phyloP scores from a whole-genome alignment of 2,888 invertebrate genomes.

The Cephus pygmeus region DNA sequence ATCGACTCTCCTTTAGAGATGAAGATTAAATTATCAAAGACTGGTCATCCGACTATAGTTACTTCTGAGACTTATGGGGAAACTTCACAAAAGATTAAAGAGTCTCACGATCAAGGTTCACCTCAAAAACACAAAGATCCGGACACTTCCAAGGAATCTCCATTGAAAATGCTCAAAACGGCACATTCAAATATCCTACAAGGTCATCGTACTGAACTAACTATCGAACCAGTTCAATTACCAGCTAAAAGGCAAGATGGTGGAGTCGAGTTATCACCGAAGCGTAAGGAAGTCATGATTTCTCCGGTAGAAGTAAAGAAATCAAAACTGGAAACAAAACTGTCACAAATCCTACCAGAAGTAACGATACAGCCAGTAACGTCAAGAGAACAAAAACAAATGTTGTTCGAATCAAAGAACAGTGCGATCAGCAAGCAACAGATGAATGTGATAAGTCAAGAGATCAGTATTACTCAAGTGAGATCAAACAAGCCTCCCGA shows the following conservation, averaged over 20 bases:
- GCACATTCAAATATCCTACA: constrained; percentile 41
- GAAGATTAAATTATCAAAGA: constrained; percentile 60
- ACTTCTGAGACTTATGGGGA: constrained; percentile 45
- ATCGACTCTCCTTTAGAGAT: constrained; percentile 48
- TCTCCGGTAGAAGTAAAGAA: constrained; percentile 59
- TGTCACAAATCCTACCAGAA: constrained; percentile 58
- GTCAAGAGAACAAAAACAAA: constrained; percentile 39
- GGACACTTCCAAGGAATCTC: constrained; percentile 6
- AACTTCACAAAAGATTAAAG: constrained; percentile 26
- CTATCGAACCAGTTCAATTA: constrained; percentile 52
- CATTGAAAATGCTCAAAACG: constrained; percentile 42
- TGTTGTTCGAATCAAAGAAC: constrained; percentile 43
- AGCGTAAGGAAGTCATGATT: constrained; percentile 57
- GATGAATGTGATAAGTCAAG: constrained; percentile 58
- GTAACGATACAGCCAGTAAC: constrained; percentile 59
- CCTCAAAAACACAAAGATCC: constrained; percentile 32
- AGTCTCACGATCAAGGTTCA: constrained; percentile 4
- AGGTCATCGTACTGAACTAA: constrained; percentile 46
- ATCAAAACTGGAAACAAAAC: constrained; percentile 52
- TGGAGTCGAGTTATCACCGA: constrained; percentile 38
- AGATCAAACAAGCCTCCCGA: constrained; percentile 39
- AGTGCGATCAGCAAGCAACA: constrained; percentile 51
- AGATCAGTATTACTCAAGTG: constrained; percentile 62
- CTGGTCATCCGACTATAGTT: constrained; percentile 59
- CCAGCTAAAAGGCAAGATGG: constrained; percentile 35